Percentiles rank a stretch among this genome's conserved stretches.
Conservation (phyloP, 2,113 vertebrate genomes). For the Amazona guildingii region DNA sequence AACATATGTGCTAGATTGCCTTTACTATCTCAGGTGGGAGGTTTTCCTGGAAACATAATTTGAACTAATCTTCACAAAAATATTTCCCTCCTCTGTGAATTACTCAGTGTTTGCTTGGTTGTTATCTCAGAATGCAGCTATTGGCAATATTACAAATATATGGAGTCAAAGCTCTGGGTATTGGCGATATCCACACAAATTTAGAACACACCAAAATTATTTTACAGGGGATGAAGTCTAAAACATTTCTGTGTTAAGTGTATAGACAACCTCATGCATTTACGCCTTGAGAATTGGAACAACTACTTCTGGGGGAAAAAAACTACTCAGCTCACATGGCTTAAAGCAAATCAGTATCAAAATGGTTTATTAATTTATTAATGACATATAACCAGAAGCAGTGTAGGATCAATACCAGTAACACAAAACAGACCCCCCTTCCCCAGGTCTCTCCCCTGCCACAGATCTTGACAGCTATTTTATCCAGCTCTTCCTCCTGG, state of each 20-base stretch:
- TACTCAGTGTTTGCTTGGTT: neutral
- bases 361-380: neutral
- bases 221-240: neutral
- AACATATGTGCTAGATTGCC: neutral
- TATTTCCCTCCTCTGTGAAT: neutral
- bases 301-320: neutral
- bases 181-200: neutral
- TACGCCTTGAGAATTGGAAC: neutral
- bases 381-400: neutral
- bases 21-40: neutral
- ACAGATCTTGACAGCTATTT: accelerated
- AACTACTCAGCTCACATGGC: neutral
- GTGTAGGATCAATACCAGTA: neutral
- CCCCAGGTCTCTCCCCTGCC: accelerated
- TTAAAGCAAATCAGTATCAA: neutral
- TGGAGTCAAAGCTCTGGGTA: neutral
- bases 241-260: neutral
- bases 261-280: neutral
- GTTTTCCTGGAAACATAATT: neutral
- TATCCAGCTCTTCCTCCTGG: neutral
- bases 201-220: neutral
- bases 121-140: neutral
- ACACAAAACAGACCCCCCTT: neutral
- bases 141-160: neutral
- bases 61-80: neutral